Evolutionary conservation across 2,888 invertebrate species (phyloP), one percentile per base, ranked within the genome.

Genomic region (Ommatoiulus sabulosus): DNA sequence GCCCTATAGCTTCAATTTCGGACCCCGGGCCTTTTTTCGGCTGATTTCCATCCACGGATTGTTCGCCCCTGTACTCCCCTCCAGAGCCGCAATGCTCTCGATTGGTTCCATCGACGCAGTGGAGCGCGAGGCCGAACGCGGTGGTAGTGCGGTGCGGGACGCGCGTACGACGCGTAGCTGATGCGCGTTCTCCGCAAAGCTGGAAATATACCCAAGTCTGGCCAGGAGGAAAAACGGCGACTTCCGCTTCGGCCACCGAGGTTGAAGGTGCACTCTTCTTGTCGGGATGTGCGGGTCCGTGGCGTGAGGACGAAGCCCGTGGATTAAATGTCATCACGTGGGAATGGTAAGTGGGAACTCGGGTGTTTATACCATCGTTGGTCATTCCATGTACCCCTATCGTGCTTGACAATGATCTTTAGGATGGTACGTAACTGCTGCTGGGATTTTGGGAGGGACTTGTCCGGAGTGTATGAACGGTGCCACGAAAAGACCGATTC

Each of bases 261-360:
- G 15, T 12, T 15, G 10, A 15, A 52, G 8, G 15, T 12, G 7
- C 3, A 52, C 12, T n/a, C n/a, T 12, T n/a, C 63, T 1, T n/a
- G 10, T 63, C 63, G 63, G n/a, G n/a, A 3, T 12, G 10, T 3
- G 63, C 20, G 63, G 3, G 4, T 63, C 46, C n/a, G n/a, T 12
- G 15, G 8, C 52, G 15, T 15, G n/a, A n/a, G 7, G 52, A 6
- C 20, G 4, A 12, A 3, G 10, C 63, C n/a, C 63, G 4, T 63
- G 63, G 63, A 63, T 63, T 63, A 63, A 63, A 63, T 63, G 63
- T 63, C 63, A 52, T 52, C 52, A n/a, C 63, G 63, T 12, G 63
- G 63, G 63, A 63, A 63, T 63, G 63, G 63, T 63, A 63, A 63
- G 63, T n/a, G 20, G 63, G 3, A n/a, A 7, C 10, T 63, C n/a